Percentiles rank a stretch among this genome's conserved stretches.
Conservation (phyloP, 2,797 vertebrate genomes). For the Chelon labrosus region DNA sequence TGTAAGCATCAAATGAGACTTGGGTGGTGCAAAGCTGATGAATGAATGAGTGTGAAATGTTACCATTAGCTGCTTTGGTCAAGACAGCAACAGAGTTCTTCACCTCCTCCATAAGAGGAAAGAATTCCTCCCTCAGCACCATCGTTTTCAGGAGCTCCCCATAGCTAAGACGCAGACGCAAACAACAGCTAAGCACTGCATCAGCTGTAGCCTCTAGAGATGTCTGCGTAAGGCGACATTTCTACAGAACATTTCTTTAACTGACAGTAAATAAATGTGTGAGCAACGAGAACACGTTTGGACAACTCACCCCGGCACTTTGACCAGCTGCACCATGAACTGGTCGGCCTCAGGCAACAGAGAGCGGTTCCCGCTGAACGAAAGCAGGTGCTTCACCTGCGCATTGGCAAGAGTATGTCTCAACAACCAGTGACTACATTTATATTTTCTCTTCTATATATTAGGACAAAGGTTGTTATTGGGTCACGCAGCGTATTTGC, state of each 20-base stretch:
- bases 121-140: slow-evolving; percentile 88
- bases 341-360: slow-evolving; percentile 84
- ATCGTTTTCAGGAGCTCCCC: slow-evolving; percentile 82
- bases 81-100: slow-evolving; percentile 81
- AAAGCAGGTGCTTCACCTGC: slow-evolving; percentile 83
- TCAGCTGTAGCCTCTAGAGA: not conserved
- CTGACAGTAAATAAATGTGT: too few relatives aligned
- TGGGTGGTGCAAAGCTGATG: not conserved
- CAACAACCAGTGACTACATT: not conserved
- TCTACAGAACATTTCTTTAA: too few relatives aligned
- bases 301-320: slow-evolving; percentile 81
- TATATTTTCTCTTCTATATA: too few relatives aligned
- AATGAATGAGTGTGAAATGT: not conserved
- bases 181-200: not conserved
- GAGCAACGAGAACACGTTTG: not conserved
- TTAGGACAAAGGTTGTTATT: too few relatives aligned
- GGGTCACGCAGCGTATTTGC: too few relatives aligned
- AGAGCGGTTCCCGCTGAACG: slow-evolving; percentile 78
- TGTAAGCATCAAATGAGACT: not conserved
- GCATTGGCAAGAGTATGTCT: not conserved
- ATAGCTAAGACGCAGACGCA: slow-evolving; percentile 79
- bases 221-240: too few relatives aligned
- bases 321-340: slow-evolving; percentile 87
- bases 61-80: slow-evolving; percentile 86
- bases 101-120: slow-evolving; percentile 84